Evolutionary conservation across 2,797 vertebrate species (phyloP).

Genomic region (Chelon labrosus): DNA sequence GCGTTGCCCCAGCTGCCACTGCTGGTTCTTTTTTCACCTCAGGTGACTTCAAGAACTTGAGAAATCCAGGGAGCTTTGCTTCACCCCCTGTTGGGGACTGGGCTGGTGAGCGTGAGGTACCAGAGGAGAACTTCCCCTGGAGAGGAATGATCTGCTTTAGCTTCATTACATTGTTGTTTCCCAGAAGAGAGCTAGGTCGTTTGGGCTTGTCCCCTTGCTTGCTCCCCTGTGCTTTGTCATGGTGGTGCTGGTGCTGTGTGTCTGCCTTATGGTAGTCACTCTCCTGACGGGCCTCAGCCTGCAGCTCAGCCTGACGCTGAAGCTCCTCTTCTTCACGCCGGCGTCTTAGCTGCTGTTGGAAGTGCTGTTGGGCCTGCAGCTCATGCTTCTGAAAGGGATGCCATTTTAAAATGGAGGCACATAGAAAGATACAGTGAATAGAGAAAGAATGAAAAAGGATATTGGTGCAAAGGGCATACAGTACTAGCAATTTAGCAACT

Average conservation of each 20-base stretch:
- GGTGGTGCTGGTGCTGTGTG: conserved; percentile 82
- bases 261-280: conserved; percentile 80
- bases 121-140: conserved; percentile 91
- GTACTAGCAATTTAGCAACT: not conserved
- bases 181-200: conserved; percentile 92
- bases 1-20: conserved; percentile 24
- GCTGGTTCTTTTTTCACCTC: conserved; percentile 87
- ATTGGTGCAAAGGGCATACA: not conserved
- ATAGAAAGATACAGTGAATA: not conserved
- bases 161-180: conserved; percentile 95
- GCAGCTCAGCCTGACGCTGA: conserved; percentile 91
- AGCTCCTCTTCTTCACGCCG: conserved; percentile 92
- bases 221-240: conserved; percentile 81
- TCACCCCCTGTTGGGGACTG: conserved; percentile 90
- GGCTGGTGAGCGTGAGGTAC: conserved; percentile 83
- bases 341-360: conserved; percentile 92
- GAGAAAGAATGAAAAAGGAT: not conserved
- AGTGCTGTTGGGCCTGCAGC: conserved; percentile 93
- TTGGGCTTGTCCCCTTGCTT: conserved; percentile 88
- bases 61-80: conserved; percentile 92
- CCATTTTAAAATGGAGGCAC: not conserved
- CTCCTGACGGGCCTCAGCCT: conserved; percentile 90
- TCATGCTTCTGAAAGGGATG: conserved; percentile 87
- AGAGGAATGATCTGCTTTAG: conserved; percentile 96
- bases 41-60: conserved; percentile 93